phyloP scores from a whole-genome alignment of 1,140 invertebrate genomes.

The Adelges cooleyi region DNA sequence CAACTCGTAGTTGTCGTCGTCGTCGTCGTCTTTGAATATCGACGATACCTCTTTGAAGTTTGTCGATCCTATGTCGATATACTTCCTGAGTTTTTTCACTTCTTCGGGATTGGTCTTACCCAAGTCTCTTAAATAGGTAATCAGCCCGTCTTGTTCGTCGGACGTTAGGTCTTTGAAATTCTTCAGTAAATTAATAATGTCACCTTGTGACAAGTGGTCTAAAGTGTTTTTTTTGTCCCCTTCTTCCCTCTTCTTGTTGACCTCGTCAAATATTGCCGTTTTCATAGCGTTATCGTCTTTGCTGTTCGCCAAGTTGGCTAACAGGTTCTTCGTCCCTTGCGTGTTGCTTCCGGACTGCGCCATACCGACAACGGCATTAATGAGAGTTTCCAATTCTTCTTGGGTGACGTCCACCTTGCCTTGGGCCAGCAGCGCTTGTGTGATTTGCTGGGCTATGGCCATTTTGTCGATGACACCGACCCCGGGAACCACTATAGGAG shows the following conservation, averaged over 20 bases:
- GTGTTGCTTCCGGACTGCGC: slow-evolving; percentile 44
- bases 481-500: slow-evolving; percentile 46
- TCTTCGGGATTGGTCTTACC: slow-evolving; percentile 55
- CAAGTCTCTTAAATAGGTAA: slow-evolving; percentile 62
- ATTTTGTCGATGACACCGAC: slow-evolving; percentile 56
- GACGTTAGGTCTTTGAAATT: slow-evolving; percentile 64
- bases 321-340: slow-evolving; percentile 29
- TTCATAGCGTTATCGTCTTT: not conserved
- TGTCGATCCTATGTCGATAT: slow-evolving; percentile 45
- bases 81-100: slow-evolving; percentile 56
- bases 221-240: slow-evolving; percentile 39
- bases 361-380: slow-evolving; percentile 61
- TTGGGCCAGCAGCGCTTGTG: slow-evolving; percentile 58
- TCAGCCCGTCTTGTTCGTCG: slow-evolving; percentile 65
- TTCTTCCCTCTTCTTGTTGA: not conserved
- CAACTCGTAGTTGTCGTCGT: slow-evolving; percentile 55
- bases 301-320: not conserved
- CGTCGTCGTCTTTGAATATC: slow-evolving; percentile 41
- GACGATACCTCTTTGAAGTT: slow-evolving; percentile 7
- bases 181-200: slow-evolving; percentile 59
- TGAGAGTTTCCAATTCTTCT: slow-evolving; percentile 59
- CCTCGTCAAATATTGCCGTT: not conserved
- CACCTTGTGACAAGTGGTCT: slow-evolving; percentile 60
- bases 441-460: slow-evolving; percentile 63
- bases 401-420: slow-evolving; percentile 64